Evolutionary conservation across 1,140 invertebrate species (phyloP), one percentile per base, ranked within the genome.

Genomic region (Bombus confusus): DNA sequence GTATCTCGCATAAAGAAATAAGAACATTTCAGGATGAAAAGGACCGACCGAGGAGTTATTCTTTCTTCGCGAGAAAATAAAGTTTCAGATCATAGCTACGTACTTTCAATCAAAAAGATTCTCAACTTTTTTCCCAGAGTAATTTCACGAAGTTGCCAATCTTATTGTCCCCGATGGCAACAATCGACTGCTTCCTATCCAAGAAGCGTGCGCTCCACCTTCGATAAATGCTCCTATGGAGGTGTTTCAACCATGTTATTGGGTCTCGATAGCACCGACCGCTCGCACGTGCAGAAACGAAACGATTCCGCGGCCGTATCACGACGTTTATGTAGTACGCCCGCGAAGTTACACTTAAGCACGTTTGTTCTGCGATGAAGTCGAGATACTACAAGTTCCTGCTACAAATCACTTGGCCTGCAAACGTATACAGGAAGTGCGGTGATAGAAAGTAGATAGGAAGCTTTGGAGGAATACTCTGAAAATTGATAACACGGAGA

Each of bases 251-350:
- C 43, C 74, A n/a, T 78, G 66, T 78, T 83, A 69, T 69, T 59
- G 37, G 37, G n/a, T 28, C 74, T 59, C 74, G 81, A 83, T 83
- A 83, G 66, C 73, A 41, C 22, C 3, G 18, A 9, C 57, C 39
- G 75, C 57, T 78, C 47, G 74, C 82, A 83, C 82, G 82, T 78
- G 82, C 82, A 68, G 64, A 57, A 83, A 83, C 81, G 31, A 41
- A 83, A 77, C 74, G 73, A 43, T 73, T 62, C 57, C 28, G n/a
- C 28, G 25, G 34, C 10, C 28, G 72, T 71, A 73, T 81, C 47
- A 37, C 37, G 39, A 43, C 69, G 47, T 71, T 62, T 81, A 72
- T 72, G 52, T 37, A 71, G 69, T 43, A 52, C 57, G 75, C 47
- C 57, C 75, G 75, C 37, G 59, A 78, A 64, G 37, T 39, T 78